Evolutionary conservation across 2,888 invertebrate genomes (phyloP).

Genomic region (Dinocampus coccinellae): DNA sequence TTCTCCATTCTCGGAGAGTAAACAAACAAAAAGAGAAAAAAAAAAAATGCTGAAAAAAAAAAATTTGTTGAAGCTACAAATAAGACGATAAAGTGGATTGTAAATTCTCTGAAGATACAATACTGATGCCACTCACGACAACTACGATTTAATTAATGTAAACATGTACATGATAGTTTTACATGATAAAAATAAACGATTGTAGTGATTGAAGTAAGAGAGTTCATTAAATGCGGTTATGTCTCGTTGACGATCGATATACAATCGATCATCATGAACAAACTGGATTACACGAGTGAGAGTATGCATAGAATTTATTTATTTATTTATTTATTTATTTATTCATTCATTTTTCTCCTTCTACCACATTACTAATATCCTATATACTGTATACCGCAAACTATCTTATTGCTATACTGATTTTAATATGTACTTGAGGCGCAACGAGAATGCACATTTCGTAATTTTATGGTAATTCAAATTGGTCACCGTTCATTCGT

Average conservation of each 20-base stretch:
- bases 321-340: too few species aligned
- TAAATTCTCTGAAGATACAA: neutral
- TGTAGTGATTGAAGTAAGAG: neutral
- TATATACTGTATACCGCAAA: neutral
- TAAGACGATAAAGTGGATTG: neutral
- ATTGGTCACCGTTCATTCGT: constrained; percentile 59
- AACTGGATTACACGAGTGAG: neutral
- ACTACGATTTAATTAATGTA: neutral
- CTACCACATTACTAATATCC: neutral
- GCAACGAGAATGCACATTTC: constrained; percentile 49
- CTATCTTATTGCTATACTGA: neutral
- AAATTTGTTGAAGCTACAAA: neutral
- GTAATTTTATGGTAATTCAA: constrained; percentile 58
- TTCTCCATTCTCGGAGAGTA: neutral
- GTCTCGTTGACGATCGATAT: neutral
- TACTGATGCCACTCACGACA: neutral
- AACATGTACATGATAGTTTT: neutral
- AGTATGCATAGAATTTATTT: neutral
- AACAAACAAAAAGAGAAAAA: neutral
- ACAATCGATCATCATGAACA: neutral
- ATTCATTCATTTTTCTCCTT: too few species aligned
- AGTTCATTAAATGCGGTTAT: neutral
- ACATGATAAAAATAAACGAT: neutral
- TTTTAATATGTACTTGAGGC: neutral
- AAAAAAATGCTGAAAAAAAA: too few species aligned